phyloP scores from a whole-genome alignment of 2,797 vertebrate species.

The Alcedo quadribrachys region DNA sequence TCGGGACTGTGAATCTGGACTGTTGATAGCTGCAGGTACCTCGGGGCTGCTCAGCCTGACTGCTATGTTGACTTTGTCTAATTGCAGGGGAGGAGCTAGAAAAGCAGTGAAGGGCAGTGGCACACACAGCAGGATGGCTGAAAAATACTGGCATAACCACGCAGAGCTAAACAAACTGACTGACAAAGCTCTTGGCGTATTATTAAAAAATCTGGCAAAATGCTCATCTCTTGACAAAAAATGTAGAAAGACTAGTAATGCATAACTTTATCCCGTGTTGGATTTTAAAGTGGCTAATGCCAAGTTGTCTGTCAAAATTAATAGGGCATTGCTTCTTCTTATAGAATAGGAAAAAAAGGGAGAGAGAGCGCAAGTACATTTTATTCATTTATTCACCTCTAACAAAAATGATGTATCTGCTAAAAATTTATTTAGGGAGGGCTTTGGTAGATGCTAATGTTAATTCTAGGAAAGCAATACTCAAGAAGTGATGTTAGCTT shows the following conservation, averaged over 20 bases:
- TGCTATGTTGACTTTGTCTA: constrained; percentile 97
- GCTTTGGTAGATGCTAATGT: constrained; percentile 49
- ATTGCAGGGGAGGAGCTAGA: constrained; percentile 95
- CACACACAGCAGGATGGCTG: constrained; percentile 77
- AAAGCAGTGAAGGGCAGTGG: constrained; percentile 73
- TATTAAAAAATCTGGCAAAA: constrained; percentile 79
- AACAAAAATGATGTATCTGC: constrained; percentile 74
- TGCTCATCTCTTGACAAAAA: constrained; percentile 79
- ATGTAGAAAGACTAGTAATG: constrained; percentile 76
- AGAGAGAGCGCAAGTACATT: constrained; percentile 13
- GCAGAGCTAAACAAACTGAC: constrained; percentile 74
- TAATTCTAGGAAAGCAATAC: constrained; percentile 48
- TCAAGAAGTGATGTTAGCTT: constrained; percentile 1
- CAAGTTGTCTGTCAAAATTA: constrained; percentile 85
- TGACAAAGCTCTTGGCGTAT: constrained; percentile 74
- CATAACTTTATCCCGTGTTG: constrained; percentile 79
- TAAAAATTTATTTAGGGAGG: constrained; percentile 76
- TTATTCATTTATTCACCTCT: constrained; percentile 80
- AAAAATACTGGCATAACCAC: constrained; percentile 72
- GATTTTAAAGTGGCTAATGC: constrained; percentile 80
- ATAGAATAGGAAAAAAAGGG: constrained; percentile 56
- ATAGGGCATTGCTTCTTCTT: constrained; percentile 77
- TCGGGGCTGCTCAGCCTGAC: constrained; percentile 79
- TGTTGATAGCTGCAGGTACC: constrained; percentile 85
- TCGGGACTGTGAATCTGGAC: constrained; percentile 59